Conservation (phyloP, 92 coral and sea anemone genomes). For the Isaurus tuberculatus region DNA sequence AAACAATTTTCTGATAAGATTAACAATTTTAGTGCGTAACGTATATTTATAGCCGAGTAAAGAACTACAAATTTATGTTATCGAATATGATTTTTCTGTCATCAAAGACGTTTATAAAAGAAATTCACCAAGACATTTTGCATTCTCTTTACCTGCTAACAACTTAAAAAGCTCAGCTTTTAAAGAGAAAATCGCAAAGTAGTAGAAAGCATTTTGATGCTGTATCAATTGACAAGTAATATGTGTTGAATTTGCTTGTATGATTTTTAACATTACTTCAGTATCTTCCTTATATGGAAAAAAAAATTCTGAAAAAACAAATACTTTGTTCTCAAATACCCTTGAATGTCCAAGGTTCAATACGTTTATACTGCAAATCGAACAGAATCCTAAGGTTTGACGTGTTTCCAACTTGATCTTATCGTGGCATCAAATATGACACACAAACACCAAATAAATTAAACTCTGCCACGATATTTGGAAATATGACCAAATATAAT, state of each 20-base stretch:
- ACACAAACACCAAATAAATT: neutral
- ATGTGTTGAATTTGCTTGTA: too few species aligned
- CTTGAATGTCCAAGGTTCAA: neutral
- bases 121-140: neutral
- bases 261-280: too few species aligned
- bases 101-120: neutral
- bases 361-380: neutral
- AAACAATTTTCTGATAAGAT: constrained; percentile 28
- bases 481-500: constrained; percentile 27
- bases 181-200: neutral
- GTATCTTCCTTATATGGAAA: too few species aligned
- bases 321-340: too few species aligned
- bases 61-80: neutral
- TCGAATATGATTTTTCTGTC: neutral
- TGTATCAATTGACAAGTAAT: too few species aligned
- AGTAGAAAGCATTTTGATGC: neutral
- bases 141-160: neutral
- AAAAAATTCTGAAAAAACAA: too few species aligned
- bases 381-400: neutral
- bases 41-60: neutral
- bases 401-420: neutral
- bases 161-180: neutral
- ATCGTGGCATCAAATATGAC: neutral
- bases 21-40: constrained; percentile 17
- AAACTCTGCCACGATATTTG: constrained; percentile 21